A percentile compares a stretch with the other conserved stretches of the same genome.
Evolutionary conservation across 1,140 invertebrate genomes (phyloP).

Genomic region (Aculops lycopersici): DNA sequence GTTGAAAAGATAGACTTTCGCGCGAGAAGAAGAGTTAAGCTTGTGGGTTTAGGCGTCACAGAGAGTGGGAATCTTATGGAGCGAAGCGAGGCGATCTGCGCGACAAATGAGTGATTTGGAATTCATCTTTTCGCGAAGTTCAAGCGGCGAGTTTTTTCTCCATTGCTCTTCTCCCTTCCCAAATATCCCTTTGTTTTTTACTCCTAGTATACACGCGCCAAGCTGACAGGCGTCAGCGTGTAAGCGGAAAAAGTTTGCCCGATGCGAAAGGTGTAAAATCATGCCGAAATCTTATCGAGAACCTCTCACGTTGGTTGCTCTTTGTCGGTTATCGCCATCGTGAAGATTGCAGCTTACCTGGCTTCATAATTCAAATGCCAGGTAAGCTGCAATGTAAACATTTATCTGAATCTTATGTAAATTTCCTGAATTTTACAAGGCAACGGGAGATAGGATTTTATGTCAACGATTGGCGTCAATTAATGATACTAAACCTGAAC

Average conservation of each 20-base stretch:
- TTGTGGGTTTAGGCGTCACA: neutral
- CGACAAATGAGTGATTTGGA: neutral
- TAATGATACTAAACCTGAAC: too few relatives aligned
- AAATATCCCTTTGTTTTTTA: neutral
- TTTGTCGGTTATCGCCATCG: neutral
- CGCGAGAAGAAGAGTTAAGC: too few relatives aligned
- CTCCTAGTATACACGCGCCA: neutral
- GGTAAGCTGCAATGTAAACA: too few relatives aligned
- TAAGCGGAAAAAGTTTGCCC: too few relatives aligned
- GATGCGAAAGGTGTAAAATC: too few relatives aligned
- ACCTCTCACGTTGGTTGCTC: neutral
- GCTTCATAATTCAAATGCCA: neutral
- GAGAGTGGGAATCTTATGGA: neutral
- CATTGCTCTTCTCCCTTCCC: neutral
- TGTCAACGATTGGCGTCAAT: too few relatives aligned
- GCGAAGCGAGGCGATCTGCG: neutral
- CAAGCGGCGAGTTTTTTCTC: neutral
- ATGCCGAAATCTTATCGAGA: neutral
- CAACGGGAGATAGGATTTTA: too few relatives aligned
- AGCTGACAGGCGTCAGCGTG: too few relatives aligned
- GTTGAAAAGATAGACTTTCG: too few relatives aligned
- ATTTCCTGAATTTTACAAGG: too few relatives aligned
- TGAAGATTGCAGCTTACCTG: neutral
- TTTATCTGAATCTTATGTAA: too few relatives aligned
- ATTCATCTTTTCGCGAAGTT: neutral